phyloP scores from a whole-genome alignment of 2,113 vertebrate species.

The Cygnus atratus region DNA sequence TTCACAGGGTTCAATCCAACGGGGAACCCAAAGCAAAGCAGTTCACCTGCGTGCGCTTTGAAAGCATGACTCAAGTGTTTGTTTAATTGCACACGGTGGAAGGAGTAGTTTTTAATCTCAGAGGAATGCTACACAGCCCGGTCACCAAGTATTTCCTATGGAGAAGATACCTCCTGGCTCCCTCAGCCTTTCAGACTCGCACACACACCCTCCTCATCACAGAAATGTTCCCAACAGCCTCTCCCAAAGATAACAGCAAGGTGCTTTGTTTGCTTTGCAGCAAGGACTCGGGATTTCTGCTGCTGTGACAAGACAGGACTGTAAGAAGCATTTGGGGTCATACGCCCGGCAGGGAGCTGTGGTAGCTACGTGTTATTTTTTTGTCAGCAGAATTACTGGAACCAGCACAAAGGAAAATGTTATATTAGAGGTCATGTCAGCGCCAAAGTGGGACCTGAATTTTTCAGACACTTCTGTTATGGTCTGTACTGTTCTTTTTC shows the following conservation, averaged over 20 bases:
- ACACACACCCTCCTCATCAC: constrained; percentile 13
- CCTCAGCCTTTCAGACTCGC: constrained; percentile 27
- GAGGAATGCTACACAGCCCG: constrained; percentile 22
- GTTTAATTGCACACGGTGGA: neutral
- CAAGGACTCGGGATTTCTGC: neutral
- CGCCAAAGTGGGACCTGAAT: neutral
- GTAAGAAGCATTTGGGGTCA: neutral
- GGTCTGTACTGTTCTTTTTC: neutral
- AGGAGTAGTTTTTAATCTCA: constrained; percentile 45
- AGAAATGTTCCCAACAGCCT: neutral
- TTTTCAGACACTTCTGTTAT: neutral
- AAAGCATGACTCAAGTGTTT: constrained; percentile 30
- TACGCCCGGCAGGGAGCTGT: neutral
- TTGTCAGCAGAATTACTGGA: neutral
- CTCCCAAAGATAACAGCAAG: constrained; percentile 28
- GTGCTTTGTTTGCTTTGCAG: neutral
- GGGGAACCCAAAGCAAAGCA: neutral
- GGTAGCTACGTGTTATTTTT: neutral
- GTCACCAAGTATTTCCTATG: neutral
- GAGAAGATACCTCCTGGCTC: constrained; percentile 31
- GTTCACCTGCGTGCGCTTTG: neutral
- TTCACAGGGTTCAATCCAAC: neutral
- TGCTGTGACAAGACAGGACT: neutral
- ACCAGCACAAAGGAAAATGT: constrained; percentile 33
- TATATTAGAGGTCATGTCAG: neutral